A percentile compares a stretch with the other conserved stretches of the same genome.
phyloP scores from a whole-genome alignment of 2,888 invertebrate species.

The Sepioteuthis lessoniana region DNA sequence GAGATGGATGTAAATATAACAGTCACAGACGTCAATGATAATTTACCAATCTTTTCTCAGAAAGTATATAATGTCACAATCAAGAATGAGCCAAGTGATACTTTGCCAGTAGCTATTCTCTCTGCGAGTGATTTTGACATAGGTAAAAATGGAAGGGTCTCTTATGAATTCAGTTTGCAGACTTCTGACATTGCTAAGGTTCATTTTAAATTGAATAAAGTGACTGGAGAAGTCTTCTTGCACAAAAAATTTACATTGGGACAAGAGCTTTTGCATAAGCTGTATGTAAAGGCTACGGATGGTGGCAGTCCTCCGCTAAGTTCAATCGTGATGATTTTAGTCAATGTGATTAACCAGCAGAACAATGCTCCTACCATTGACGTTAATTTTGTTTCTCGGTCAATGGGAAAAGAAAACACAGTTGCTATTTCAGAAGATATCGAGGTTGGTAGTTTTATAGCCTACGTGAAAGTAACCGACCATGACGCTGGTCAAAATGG shows the following conservation, averaged over 20 bases:
- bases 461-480: background rate
- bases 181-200: background rate
- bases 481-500: background rate
- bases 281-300: background rate
- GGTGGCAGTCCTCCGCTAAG: background rate
- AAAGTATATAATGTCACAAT: background rate
- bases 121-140: background rate
- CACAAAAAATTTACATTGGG: background rate
- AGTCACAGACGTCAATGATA: background rate
- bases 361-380: background rate
- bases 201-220: conserved; percentile 14
- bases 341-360: background rate
- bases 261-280: background rate
- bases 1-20: background rate
- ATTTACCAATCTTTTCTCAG: background rate
- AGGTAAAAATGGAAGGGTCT: background rate
- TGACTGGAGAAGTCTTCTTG: conserved; percentile 13
- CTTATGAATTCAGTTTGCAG: background rate
- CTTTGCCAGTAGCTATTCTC: background rate
- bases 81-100: background rate
- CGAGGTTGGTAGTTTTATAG: conserved; percentile 21
- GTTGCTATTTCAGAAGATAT: conserved; percentile 8
- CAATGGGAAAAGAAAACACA: background rate
- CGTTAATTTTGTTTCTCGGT: background rate
- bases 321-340: background rate